Percentiles rank a stretch among this genome's conserved stretches.
Conservation (phyloP, 2,797 vertebrate genomes). For the Lophius americanus region DNA sequence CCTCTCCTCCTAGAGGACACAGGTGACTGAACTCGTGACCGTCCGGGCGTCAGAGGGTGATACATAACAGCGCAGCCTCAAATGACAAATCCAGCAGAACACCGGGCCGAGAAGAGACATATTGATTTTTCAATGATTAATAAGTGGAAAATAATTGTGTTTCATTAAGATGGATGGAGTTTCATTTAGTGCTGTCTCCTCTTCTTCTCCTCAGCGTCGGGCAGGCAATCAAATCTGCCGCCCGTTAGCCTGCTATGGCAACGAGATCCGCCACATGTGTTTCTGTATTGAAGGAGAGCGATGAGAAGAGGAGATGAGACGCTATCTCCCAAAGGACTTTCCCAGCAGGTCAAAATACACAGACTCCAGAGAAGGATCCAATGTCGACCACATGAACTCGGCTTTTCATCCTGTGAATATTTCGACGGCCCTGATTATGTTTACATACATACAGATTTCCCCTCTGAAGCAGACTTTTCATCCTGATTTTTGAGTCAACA, state of each 20-base stretch:
- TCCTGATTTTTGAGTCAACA: constrained; percentile 46
- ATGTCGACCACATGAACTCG: constrained; percentile 46
- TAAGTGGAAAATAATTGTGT: constrained; percentile 99
- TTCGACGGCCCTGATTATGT: constrained; percentile 68
- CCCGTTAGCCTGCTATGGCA: constrained; percentile 96
- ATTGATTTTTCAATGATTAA: constrained; percentile 99
- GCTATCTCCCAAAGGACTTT: constrained; percentile 62
- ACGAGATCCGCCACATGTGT: constrained; percentile 83
- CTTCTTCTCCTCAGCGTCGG: constrained; percentile 94
- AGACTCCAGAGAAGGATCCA: constrained; percentile 57
- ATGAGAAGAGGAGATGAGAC: constrained; percentile 65
- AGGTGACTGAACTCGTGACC: constrained; percentile 98
- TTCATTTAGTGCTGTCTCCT: constrained; percentile 99
- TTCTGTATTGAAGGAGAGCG: constrained; percentile 40
- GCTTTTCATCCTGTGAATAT: constrained; percentile 61
- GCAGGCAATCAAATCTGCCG: constrained; percentile 96
- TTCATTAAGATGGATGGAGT: constrained; percentile 99
- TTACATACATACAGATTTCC: constrained; percentile 58
- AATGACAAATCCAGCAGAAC: constrained; percentile 97
- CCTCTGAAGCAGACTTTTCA: constrained; percentile 40
- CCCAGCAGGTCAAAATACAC: constrained; percentile 41
- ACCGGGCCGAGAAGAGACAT: constrained; percentile 96
- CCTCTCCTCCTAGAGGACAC: constrained; percentile 88
- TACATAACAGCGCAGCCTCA: constrained; percentile 90
- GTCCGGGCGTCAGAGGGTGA: constrained; percentile 91